Conservation (phyloP, 2,888 invertebrate genomes). For the Tenthredo livida region DNA sequence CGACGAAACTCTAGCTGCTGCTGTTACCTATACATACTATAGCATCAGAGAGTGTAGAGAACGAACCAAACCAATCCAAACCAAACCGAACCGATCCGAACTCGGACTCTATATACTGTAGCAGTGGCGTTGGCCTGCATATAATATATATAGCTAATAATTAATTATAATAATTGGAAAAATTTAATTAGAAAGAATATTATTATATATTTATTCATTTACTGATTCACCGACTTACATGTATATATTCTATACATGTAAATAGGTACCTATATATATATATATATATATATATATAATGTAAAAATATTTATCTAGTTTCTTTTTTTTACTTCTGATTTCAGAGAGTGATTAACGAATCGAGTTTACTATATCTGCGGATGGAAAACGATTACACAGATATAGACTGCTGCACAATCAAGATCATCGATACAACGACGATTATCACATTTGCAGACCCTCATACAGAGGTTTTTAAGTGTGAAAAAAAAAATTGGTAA, state of each 20-base stretch:
- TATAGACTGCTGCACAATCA: constrained; percentile 13
- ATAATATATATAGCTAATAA: not conserved
- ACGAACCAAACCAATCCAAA: too few species aligned
- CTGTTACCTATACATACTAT: too few species aligned
- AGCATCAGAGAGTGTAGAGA: too few species aligned
- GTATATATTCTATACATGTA: too few species aligned
- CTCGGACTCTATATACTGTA: not conserved
- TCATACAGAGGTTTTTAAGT: not conserved
- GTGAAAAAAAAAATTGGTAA: constrained; percentile 5
- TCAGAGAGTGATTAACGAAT: constrained; percentile 4
- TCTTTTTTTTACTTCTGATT: not conserved
- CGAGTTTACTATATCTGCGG: constrained; percentile 6
- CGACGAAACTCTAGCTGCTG: not conserved
- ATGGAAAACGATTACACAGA: constrained; percentile 2
- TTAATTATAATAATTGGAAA: too few species aligned
- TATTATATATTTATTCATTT: too few species aligned
- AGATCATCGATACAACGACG: not conserved
- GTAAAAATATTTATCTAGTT: too few species aligned
- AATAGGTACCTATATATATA: too few species aligned
- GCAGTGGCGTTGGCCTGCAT: not conserved
- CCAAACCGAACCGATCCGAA: not conserved
- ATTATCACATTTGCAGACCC: not conserved
- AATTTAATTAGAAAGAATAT: too few species aligned
- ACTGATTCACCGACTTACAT: too few species aligned
- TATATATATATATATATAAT: too few species aligned